phyloP scores from a whole-genome alignment of 2,113 vertebrate species.

The Camelus bactrianus region DNA sequence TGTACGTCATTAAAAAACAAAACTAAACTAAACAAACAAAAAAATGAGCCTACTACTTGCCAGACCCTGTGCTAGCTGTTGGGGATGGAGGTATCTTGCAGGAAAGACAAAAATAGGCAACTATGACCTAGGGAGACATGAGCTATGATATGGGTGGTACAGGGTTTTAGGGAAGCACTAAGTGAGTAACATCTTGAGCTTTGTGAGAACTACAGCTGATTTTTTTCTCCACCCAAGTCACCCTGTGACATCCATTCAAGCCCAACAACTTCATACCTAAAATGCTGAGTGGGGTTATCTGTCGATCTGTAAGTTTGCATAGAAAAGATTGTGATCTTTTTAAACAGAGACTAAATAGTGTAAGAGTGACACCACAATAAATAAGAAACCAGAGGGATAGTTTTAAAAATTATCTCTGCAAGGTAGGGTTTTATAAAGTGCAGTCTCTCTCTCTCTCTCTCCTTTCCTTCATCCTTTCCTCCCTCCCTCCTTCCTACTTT shows the following conservation, averaged over 20 bases:
- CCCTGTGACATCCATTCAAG: neutral
- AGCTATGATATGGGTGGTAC: neutral
- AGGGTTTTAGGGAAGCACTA: neutral
- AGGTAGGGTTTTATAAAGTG: neutral
- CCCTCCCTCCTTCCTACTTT: neutral
- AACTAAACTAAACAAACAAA: no score
- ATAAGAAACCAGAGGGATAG: neutral
- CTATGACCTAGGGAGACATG: neutral
- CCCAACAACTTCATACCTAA: neutral
- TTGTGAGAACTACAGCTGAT: neutral
- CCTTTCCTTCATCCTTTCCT: neutral
- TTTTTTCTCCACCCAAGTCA: neutral
- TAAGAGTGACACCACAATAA: neutral
- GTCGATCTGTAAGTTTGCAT: neutral
- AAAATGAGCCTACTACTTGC: neutral
- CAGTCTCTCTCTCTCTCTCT: neutral
- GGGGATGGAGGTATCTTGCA: neutral
- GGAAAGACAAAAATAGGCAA: neutral
- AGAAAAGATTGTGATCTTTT: neutral
- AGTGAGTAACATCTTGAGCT: neutral
- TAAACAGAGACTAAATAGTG: neutral
- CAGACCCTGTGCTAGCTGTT: neutral
- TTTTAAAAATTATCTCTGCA: neutral
- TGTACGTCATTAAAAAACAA: no score
- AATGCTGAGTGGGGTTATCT: neutral